Evolutionary conservation across 2,113 vertebrate genomes (phyloP).

Genomic region (Lethenteron camtschaticum): DNA sequence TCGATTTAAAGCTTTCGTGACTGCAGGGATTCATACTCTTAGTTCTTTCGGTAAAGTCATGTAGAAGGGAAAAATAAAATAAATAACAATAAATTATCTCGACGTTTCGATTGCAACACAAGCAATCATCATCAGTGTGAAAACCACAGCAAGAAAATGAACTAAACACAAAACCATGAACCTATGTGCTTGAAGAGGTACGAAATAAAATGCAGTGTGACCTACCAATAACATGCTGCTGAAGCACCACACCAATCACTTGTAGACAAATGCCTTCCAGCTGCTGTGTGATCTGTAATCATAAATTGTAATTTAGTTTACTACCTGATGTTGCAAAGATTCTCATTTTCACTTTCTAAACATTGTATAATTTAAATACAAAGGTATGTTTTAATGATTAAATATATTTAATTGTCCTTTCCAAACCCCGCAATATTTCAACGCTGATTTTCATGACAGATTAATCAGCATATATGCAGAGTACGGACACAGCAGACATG

Average conservation of each 20-base stretch:
- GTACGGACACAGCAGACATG: neutral
- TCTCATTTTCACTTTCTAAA: neutral
- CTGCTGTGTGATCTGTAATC: slow-evolving; percentile 74
- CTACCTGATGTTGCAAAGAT: too few relatives aligned
- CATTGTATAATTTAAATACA: neutral
- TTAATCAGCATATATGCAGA: too few relatives aligned
- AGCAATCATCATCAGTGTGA: slow-evolving; percentile 7
- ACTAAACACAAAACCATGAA: neutral
- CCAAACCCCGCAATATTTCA: too few relatives aligned
- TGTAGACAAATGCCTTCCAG: slow-evolving; percentile 97
- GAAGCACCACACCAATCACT: slow-evolving; percentile 88
- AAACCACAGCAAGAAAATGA: neutral
- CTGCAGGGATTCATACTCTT: too few relatives aligned
- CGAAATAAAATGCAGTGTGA: slow-evolving; percentile 4
- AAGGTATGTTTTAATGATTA: too few relatives aligned
- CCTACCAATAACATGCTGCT: slow-evolving; percentile 86
- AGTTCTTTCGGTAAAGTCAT: too few relatives aligned
- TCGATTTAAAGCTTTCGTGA: too few relatives aligned
- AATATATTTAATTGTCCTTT: too few relatives aligned
- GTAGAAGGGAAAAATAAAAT: too few relatives aligned
- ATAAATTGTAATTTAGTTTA: slow-evolving; percentile 4
- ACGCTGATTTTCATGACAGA: too few relatives aligned
- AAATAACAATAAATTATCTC: too few relatives aligned
- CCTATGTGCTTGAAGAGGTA: slow-evolving; percentile 8
- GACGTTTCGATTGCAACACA: slow-evolving; percentile 9